These are phyloP conservation scores for Loxodonta africana DNA, from an alignment of 2,113 vertebrate genomes.

Conservation along the genomic window DNA sequence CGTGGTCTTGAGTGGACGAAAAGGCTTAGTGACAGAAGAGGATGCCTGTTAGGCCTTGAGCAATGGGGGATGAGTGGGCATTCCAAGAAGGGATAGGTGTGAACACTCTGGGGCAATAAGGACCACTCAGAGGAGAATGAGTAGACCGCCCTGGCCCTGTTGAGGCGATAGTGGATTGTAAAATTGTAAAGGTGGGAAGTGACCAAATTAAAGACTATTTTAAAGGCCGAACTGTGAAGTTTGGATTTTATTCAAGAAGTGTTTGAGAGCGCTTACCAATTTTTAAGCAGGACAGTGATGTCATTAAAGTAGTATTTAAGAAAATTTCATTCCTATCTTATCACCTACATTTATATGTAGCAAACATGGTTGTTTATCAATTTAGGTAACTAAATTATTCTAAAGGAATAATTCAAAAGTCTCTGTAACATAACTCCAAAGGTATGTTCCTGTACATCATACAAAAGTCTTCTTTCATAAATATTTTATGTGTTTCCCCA, in stretches of 20 bases:
- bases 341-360: conserved; percentile 34
- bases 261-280: neutral
- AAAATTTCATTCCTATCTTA: conserved; percentile 34
- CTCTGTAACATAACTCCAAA: neutral
- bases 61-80: too few relatives aligned
- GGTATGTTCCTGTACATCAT: neutral
- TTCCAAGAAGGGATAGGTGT: neutral
- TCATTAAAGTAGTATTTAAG: conserved; percentile 40
- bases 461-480: neutral
- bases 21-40: neutral
- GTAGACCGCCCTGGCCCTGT: neutral
- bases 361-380: conserved; percentile 32
- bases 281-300: conserved; percentile 47
- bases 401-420: conserved; percentile 50
- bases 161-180: neutral
- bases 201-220: conserved; percentile 54
- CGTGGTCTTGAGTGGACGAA: neutral
- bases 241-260: conserved; percentile 49
- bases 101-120: too few relatives aligned
- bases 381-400: conserved; percentile 51
- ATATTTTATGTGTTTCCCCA: conserved; percentile 14
- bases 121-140: neutral
- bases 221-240: neutral
- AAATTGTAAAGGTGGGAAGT: neutral
- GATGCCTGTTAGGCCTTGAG: neutral